Base-by-base conservation (phyloP, 2,797 vertebrate genomes). In the Scarus forsteni region DNA sequence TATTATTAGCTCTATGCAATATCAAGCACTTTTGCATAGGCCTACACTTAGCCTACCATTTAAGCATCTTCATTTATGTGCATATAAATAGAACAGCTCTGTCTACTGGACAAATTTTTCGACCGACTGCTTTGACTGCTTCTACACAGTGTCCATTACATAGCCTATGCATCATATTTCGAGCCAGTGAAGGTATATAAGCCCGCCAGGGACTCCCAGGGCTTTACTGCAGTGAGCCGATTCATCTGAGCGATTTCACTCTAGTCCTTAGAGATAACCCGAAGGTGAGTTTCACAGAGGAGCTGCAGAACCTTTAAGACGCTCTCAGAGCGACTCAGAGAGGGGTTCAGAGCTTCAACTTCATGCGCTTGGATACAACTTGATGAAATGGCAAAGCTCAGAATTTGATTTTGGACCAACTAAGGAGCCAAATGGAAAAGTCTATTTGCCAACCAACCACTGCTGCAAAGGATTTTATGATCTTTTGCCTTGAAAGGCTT, bases 31-130 rank as follows among this genome's bases (percentile, higher is more conserved):
- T 95, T 92, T 88, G 81, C 92, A 91, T 89, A 78, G 86, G 63
- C 73, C 73, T 79, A 90, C 90, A 87, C 86, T 92, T 83, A 63
- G 85, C 82, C 89, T 93, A 92, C 94, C 93, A 94, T 95, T 94
- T 94, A 94, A 92, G 94, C 93, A 93, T 94, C 94, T 94, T 95
- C 93, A 91, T 94, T 94, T 94, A 94, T 95, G 94, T 85, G 87
- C 78, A 81, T 94, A 95, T 92, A 94, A 95, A 95, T 95, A 95
- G 95, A 94, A 88, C 91, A 50, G 91, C 89, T 84, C 91, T 94
- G 94, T 93, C 94, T 92, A 93, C 89, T 94, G 90, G 93, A 94
- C 93, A 94, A 80, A 93, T 94, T 95, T 95, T 93, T 89, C 69
- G 67, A 88, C 87, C 73, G 79, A 86, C 91, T 85, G 90, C 92